Base-by-base conservation (phyloP, 2,888 invertebrate genomes). In the Thumatha senex region DNA sequence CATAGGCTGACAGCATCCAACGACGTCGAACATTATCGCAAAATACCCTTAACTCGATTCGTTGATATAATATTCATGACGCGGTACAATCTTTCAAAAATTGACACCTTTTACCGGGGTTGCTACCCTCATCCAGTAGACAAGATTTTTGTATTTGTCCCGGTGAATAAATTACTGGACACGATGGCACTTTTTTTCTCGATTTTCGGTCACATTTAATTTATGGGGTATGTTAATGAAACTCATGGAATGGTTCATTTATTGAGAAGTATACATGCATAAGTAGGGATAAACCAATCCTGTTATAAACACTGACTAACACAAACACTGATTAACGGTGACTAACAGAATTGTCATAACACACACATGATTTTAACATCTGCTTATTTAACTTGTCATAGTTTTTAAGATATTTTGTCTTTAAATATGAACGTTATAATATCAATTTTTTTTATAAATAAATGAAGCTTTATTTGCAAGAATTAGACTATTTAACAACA, bases 61-160 rank as follows among this genome's bases (percentile, higher is more conserved):
- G 82, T 88, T 90, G 87, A 90, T 91, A 89, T 89, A 90, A 91
- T 87, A 91, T 91, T 90, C 90, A 91, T 90, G 90, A 88, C 87
- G 84, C 63, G 84, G 80, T 79, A 80, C 90, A 89, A 91, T 91
- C 90, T 91, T 91, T 91, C 90, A 91, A 90, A 90, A 91, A 90
- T 90, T 91, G 90, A 91, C 90, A 90, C 89, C 89, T 88, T 86
- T 86, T 84, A 75, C 74, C 76, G 70, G 71, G 80, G 80, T 74
- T 71, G 75, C 76, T 78, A 81, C 76, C 75, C 66, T 65, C 62
- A 72, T 72, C 74, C 63, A 76, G 76, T 70, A 83, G 75, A 85
- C 87, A 89, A 86, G 86, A 87, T 88, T 89, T 89, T 89, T 86
- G 86, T 85, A 82, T 86, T 86, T 76, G 74, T 65, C 63, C 72